phyloP scores from a whole-genome alignment of 2,797 vertebrate species.

The Sciurus carolinensis region DNA sequence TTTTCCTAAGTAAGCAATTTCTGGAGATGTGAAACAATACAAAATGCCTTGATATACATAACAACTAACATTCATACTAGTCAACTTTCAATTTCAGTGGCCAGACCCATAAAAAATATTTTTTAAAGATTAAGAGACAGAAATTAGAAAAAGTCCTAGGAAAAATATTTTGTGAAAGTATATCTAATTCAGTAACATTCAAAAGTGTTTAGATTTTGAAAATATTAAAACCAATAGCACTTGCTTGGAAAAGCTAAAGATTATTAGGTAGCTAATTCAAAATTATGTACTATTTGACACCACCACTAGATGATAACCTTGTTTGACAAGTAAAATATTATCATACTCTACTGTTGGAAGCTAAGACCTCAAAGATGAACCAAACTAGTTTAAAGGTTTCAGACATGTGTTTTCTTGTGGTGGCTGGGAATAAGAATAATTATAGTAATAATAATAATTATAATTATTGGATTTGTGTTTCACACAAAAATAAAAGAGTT shows the following conservation, averaged over 20 bases:
- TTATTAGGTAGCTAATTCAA: not conserved
- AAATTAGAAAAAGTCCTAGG: not conserved
- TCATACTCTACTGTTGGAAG: accelerated
- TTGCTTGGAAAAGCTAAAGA: not conserved
- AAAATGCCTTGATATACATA: slow-evolving; percentile 3
- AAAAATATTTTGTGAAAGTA: not conserved
- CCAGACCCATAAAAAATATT: slow-evolving; percentile 13
- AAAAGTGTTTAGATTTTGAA: slow-evolving; percentile 49
- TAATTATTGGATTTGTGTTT: slow-evolving; percentile 61
- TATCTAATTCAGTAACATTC: slow-evolving; percentile 39
- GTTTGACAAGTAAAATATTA: slow-evolving; percentile 75
- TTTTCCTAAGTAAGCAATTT: slow-evolving; percentile 44
- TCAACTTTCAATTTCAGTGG: slow-evolving; percentile 12
- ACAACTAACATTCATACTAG: not conserved
- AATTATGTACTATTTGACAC: not conserved
- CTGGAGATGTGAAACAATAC: slow-evolving; percentile 3
- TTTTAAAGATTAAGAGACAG: not conserved
- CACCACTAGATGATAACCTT: slow-evolving; percentile 88
- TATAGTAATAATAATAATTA: no score
- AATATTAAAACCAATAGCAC: slow-evolving; percentile 9
- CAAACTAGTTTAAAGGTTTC: slow-evolving; percentile 63
- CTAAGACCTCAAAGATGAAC: slow-evolving; percentile 6
- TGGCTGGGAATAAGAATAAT: not conserved
- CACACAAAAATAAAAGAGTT: slow-evolving; percentile 64
- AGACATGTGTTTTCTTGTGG: slow-evolving; percentile 36